These are phyloP conservation scores for Glyphotaelius pellucidus DNA, from an alignment of 2,888 invertebrate species.

Conservation along the genomic window DNA sequence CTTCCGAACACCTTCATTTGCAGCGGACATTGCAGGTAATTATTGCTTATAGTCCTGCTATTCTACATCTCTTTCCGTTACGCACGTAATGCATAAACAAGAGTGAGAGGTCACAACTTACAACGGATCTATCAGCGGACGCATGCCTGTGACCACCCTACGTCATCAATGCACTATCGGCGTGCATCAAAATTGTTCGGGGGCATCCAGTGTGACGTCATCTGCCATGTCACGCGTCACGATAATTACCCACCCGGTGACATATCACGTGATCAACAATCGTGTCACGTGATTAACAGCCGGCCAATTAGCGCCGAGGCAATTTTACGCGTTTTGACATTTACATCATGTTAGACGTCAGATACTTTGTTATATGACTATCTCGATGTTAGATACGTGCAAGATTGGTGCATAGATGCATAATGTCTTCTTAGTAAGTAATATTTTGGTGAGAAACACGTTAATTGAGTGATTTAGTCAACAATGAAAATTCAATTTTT, in stretches of 20 bases:
- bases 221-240: constrained; percentile 29
- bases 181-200: constrained; percentile 3
- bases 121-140: background rate
- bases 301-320: background rate
- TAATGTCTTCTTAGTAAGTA: background rate
- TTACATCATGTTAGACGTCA: background rate
- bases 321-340: constrained; percentile 9
- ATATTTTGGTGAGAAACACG: background rate
- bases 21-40: too few relatives aligned
- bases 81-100: background rate
- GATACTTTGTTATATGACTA: background rate
- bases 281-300: constrained; percentile 3
- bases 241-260: background rate
- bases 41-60: too few relatives aligned
- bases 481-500: background rate
- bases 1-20: too few relatives aligned
- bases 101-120: background rate
- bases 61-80: background rate
- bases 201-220: background rate
- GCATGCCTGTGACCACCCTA: background rate
- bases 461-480: background rate
- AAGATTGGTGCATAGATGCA: background rate
- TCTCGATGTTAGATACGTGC: background rate
- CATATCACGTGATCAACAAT: constrained; percentile 6
- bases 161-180: background rate